Evolutionary conservation across 2,113 vertebrate genomes (phyloP), one percentile per base, ranked within the genome.

Genomic region (Lasiurus borealis): DNA sequence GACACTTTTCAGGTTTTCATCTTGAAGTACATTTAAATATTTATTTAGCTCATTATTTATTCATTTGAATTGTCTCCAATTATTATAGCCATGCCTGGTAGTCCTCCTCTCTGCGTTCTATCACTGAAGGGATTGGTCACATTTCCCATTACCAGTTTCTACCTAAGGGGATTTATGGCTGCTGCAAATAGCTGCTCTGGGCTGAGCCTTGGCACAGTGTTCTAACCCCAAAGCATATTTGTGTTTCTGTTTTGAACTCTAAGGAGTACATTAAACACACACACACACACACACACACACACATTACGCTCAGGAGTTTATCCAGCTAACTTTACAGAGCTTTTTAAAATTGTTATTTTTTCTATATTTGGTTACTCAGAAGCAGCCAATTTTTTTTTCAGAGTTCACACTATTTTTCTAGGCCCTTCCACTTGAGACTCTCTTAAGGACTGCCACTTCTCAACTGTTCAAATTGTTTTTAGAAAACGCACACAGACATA

Each of bases 71-170:
- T 90, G 95, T 93, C 96, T 97, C 97, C 95, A 97, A 81, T 97
- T 93, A 95, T 95, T 97, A 95, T 50, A 96, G 96, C 97, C 94
- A 72, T 88, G 96, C 80, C 88, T 97, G 97, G 97, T 97, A 98
- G 96, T 95, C 95, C 89, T 95, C 85, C 95, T 97, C 85, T 54
- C 73, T 96, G 88, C 85, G 82, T 96, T 93, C 94, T 46, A 85
- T 84, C 87, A 50, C 95, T 97, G 66, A 96, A 46, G 93, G 88
- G 85, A 94, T 19, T 92, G 98, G 98, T 97, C 97, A 97, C 90
- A 97, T 97, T 98, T 98, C 98, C 98, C 98, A 98, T 92, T 97
- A 97, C 97, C 95, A 97, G 71, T 89, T 96, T 77, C 95, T 97
- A 18, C 90, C 98, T 97, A 96, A 87, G 86, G 95, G 96, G 96